Evolutionary conservation across 2,113 vertebrate species (phyloP).

Genomic region (Gallinago undulata): DNA sequence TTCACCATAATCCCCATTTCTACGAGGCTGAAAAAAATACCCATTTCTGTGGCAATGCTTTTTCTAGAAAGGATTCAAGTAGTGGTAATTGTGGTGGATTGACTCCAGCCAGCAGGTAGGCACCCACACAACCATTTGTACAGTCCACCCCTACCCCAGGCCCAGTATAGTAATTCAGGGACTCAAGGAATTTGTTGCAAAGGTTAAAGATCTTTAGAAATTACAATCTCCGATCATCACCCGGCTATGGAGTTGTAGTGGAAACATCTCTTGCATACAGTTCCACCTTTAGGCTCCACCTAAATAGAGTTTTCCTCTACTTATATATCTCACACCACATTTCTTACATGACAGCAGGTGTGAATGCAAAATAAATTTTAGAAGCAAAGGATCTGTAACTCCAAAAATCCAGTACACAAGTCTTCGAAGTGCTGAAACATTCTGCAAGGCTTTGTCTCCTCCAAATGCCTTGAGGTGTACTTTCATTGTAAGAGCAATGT

Average conservation of each 20-base stretch:
- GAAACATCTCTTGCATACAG: neutral
- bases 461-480: neutral
- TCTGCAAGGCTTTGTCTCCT: neutral
- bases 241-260: neutral
- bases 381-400: neutral
- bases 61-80: neutral
- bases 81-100: neutral
- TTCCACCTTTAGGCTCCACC: neutral
- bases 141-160: neutral
- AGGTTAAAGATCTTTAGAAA: neutral
- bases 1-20: neutral
- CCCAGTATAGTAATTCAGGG: neutral
- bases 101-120: neutral
- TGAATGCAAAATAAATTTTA: neutral
- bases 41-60: neutral
- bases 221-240: neutral
- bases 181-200: neutral
- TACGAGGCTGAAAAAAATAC: neutral
- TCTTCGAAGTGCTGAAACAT: neutral
- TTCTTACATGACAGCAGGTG: neutral
- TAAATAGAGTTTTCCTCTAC: neutral
- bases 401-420: neutral
- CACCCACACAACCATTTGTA: neutral
- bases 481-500: neutral
- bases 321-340: neutral